Percentiles rank a stretch among this genome's conserved stretches.
These are phyloP conservation scores for Anolis apletophallus DNA, from an alignment of 2,797 vertebrate species.

Conservation along the genomic window DNA sequence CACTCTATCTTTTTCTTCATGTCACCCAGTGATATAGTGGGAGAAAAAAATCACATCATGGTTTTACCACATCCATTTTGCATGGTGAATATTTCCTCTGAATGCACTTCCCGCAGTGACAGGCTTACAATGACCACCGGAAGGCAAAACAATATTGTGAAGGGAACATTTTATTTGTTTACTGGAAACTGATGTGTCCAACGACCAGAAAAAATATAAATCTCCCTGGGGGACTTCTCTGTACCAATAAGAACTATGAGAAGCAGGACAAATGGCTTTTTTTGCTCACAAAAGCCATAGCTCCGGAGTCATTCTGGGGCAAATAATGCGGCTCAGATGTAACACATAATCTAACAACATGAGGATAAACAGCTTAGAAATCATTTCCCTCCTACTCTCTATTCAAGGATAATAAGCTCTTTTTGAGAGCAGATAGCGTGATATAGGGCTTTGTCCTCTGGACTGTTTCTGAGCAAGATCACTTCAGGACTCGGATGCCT, in stretches of 20 bases:
- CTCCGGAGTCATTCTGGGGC: constrained; percentile 62
- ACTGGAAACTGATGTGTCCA: not conserved
- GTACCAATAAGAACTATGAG: not conserved
- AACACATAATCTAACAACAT: constrained; percentile 70
- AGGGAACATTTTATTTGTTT: not conserved
- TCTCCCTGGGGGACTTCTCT: not conserved
- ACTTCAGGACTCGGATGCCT: constrained; percentile 22
- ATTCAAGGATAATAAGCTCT: constrained; percentile 52
- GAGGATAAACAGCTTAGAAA: constrained; percentile 71
- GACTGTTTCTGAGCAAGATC: constrained; percentile 40
- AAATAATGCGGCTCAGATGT: constrained; percentile 59
- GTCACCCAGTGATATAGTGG: constrained; percentile 38
- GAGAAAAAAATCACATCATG: too few species aligned
- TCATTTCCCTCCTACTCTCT: constrained; percentile 64
- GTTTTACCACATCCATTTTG: not conserved
- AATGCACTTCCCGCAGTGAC: not conserved
- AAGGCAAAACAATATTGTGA: not conserved
- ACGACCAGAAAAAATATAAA: not conserved
- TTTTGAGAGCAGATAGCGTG: constrained; percentile 58
- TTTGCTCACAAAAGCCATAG: constrained; percentile 65
- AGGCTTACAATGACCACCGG: not conserved
- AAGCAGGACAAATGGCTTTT: constrained; percentile 67
- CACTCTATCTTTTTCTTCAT: too few species aligned
- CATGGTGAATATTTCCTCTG: not conserved
- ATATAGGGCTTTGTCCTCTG: constrained; percentile 39